These are phyloP conservation scores for Danio tinwini DNA, from an alignment of 2,797 vertebrate genomes.

Conservation along the genomic window DNA sequence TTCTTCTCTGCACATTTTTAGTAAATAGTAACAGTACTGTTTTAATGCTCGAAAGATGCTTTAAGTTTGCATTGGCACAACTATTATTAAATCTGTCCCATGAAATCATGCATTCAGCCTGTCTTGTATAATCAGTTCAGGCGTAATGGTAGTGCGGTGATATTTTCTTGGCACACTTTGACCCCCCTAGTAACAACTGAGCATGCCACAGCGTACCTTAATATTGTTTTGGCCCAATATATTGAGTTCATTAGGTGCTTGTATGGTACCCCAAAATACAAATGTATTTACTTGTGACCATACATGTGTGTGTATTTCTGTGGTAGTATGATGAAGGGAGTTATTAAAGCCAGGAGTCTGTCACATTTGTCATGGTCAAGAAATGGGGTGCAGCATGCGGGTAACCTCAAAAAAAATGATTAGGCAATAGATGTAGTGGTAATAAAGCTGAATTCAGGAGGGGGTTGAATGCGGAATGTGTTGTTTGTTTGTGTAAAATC, in stretches of 20 bases:
- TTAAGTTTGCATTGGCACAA: no score
- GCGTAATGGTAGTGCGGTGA: no score
- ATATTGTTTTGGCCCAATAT: neutral
- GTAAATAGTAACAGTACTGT: no score
- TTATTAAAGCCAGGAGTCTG: constrained; percentile 53
- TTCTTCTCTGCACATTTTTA: no score
- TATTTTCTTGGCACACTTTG: no score
- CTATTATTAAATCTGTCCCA: no score
- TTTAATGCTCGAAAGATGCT: no score
- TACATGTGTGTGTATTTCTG: constrained; percentile 42
- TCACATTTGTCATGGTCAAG: constrained; percentile 75
- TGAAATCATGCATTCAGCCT: no score
- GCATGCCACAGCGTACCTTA: neutral
- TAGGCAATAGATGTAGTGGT: constrained; percentile 71
- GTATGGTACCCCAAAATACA: constrained; percentile 31
- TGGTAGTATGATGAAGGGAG: constrained; percentile 57
- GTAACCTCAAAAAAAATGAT: constrained; percentile 76
- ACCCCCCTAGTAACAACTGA: no score
- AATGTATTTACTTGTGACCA: constrained; percentile 33
- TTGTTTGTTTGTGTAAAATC: constrained; percentile 40
- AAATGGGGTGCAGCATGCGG: constrained; percentile 67
- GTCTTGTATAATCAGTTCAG: no score
- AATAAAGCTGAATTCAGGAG: constrained; percentile 70
- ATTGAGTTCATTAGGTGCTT: neutral
- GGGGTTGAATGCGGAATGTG: constrained; percentile 37